A percentile compares a stretch with the other conserved stretches of the same genome.
Conservation (phyloP, 2,113 vertebrate genomes). For the Cochlearius cochlearius region DNA sequence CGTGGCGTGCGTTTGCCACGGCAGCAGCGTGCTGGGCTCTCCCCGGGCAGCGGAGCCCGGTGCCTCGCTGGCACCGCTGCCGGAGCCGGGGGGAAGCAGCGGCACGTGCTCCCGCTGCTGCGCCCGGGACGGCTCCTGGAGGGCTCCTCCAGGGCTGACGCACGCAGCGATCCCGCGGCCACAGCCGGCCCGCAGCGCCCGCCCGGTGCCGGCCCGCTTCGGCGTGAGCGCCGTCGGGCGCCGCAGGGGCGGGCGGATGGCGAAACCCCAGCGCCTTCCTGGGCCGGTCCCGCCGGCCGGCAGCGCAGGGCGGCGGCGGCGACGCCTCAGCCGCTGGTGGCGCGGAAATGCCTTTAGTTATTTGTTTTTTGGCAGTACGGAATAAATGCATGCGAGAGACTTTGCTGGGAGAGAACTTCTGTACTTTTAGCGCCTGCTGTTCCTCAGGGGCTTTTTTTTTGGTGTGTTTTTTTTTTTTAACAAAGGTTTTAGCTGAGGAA, state of each 20-base stretch:
- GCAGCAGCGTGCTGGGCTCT: too few species aligned
- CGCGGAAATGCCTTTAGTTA: neutral
- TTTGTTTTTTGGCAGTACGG: neutral
- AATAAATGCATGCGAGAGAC: neutral
- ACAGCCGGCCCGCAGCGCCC: too few species aligned
- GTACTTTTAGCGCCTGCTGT: constrained; percentile 1
- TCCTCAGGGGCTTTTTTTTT: neutral
- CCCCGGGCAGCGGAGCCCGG: too few species aligned
- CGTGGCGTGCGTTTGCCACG: neutral
- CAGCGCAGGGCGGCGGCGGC: rapidly evolving
- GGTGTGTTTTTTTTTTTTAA: neutral
- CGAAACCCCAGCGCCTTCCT: neutral
- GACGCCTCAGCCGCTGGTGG: rapidly evolving
- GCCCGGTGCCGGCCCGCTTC: too few species aligned
- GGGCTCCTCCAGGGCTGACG: too few species aligned
- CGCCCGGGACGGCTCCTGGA: too few species aligned
- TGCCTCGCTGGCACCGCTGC: too few species aligned
- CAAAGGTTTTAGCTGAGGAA: constrained; percentile 51
- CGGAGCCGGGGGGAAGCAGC: too few species aligned
- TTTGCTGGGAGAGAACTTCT: neutral
- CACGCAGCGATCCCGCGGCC: too few species aligned
- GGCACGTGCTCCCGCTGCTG: too few species aligned
- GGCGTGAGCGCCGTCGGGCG: too few species aligned
- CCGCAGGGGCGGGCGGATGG: neutral
- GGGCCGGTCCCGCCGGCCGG: neutral